phyloP scores from a whole-genome alignment of 2,113 vertebrate species.

The Vidua chalybeata region DNA sequence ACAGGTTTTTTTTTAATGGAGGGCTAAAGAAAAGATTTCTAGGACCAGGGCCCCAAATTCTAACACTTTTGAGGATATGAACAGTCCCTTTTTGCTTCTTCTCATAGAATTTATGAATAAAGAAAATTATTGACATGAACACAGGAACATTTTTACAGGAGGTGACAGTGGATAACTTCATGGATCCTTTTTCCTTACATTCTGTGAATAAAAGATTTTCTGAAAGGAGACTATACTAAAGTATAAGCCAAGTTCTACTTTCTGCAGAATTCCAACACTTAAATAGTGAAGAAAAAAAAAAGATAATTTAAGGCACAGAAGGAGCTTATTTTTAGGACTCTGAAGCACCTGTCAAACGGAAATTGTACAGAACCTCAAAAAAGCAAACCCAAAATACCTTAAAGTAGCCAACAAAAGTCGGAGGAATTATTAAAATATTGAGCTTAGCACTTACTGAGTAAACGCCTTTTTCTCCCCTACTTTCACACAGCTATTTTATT shows the following conservation, averaged over 20 bases:
- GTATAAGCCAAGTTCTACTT: neutral
- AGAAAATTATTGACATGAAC: neutral
- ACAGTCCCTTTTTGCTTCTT: neutral
- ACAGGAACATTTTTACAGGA: neutral
- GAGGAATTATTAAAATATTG: neutral
- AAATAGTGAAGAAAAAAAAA: neutral
- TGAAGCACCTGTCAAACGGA: neutral
- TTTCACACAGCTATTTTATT: neutral
- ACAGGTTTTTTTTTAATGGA: neutral
- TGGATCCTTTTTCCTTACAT: neutral
- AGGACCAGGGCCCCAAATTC: neutral
- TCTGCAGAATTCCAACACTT: neutral
- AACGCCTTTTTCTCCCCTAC: neutral
- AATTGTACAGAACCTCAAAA: neutral
- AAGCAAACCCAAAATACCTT: neutral
- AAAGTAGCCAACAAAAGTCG: neutral
- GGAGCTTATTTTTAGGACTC: neutral
- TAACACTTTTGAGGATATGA: neutral
- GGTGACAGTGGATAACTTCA: neutral
- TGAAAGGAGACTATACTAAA: neutral
- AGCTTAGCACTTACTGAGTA: neutral
- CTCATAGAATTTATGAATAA: neutral
- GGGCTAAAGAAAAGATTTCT: neutral
- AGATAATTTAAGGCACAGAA: neutral
- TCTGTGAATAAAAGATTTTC: neutral